Base-by-base conservation (phyloP, 2,113 vertebrate genomes). In the Entomyzon cyanotis region DNA sequence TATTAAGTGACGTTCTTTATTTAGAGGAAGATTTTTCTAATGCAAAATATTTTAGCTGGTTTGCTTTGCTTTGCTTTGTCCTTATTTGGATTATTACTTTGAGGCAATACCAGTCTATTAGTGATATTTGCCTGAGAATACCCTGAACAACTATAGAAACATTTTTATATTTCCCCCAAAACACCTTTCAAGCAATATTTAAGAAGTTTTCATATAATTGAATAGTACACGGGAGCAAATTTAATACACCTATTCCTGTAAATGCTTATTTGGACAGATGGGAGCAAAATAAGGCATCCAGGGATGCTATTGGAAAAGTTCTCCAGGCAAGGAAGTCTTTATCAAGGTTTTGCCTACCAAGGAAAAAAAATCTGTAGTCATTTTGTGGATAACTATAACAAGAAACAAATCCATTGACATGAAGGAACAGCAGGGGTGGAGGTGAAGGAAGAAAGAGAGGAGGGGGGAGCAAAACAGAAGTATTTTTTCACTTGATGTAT, bases 191-290 rank as follows among this genome's bases (percentile, higher is more conserved):
- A 85, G 18, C 19, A 88, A 80, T 88, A 92, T 92, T 96, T 94
- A 92, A 92, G 47, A 95, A 91, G 49, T 82, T 97, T 95, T 92
- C 10, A 7, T 83, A 56, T 97, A 96, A 96, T 68, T 93, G 69
- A 92, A 82, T 84, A 87, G 39, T 3, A 89, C 96, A 86, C 39
- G 69, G 58, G 42, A 93, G 44, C 39, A 94, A 97, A 97, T 91
- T 90, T 89, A 94, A 95, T 83, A 87, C 28, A 95, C n/a, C 4
- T 75, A 5, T 78, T 95, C 49, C 74, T 82, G 28, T 60, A 76
- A 96, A 95, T 83, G 55, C 89, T 95, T 96, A 73, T 70, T 12
- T 68, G 46, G 35, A 8, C 77, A 83, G 9, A 83, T 65, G 35
- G 37, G 79, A 95, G 89, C 63, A 2, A 79, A 96, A 44, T 46